A percentile compares a stretch with the other conserved stretches of the same genome.
Conservation (phyloP, 2,888 invertebrate genomes). For the Eupithecia exiguata region DNA sequence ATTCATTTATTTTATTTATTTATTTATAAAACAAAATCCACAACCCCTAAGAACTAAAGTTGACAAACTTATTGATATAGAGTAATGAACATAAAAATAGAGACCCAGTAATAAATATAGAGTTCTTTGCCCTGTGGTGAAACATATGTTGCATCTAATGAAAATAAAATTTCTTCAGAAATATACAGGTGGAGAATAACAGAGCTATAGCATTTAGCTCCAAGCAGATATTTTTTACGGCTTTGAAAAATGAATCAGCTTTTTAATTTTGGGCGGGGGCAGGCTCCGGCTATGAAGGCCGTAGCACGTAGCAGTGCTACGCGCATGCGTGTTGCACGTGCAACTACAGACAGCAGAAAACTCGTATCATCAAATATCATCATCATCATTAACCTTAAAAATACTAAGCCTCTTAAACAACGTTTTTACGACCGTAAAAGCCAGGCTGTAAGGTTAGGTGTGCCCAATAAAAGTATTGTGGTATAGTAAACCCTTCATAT, state of each 20-base stretch:
- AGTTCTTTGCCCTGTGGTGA: neutral
- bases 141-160: neutral
- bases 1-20: too few species aligned
- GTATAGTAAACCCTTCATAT: neutral
- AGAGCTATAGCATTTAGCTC: too few species aligned
- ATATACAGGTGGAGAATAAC: neutral
- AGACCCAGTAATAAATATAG: neutral
- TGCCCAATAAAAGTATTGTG: neutral
- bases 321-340: constrained; percentile 74
- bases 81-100: too few species aligned
- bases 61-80: too few species aligned
- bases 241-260: constrained; percentile 12
- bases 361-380: neutral
- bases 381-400: neutral
- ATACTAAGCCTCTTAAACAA: neutral
- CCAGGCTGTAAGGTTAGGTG: neutral
- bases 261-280: constrained; percentile 18
- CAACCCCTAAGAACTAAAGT: too few species aligned
- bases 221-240: neutral
- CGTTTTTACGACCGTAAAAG: neutral
- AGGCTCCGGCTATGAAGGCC: constrained; percentile 57
- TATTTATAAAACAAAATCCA: too few species aligned
- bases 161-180: neutral
- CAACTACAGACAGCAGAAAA: constrained; percentile 56
- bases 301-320: constrained; percentile 54